phyloP scores from a whole-genome alignment of 2,888 invertebrate species.

The Horisme vitalbata region DNA sequence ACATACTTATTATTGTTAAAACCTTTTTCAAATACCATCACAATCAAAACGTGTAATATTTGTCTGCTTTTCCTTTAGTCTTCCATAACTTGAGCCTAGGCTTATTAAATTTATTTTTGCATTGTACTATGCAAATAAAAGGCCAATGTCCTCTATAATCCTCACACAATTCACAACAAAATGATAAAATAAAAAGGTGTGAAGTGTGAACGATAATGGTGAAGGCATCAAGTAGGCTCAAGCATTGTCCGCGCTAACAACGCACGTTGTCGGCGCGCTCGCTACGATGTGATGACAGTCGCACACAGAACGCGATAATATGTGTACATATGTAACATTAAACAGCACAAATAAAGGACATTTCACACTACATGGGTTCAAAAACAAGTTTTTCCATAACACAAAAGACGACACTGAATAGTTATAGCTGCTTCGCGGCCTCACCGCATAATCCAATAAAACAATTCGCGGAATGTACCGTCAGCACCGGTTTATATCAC shows the following conservation, averaged over 20 bases:
- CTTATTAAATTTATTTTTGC: slow-evolving; percentile 1
- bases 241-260: slow-evolving; percentile 70
- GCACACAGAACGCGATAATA: slow-evolving; percentile 73
- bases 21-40: no score
- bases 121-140: slow-evolving; percentile 14
- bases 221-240: slow-evolving; percentile 49
- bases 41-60: no score
- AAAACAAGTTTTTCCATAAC: slow-evolving; percentile 84
- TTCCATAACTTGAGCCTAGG: no score
- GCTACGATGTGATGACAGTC: slow-evolving; percentile 62
- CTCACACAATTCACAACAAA: slow-evolving; percentile 21
- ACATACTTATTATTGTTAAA: neutral
- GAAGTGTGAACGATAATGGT: slow-evolving; percentile 45
- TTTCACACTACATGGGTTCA: slow-evolving; percentile 83
- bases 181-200: slow-evolving; percentile 30
- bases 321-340: slow-evolving; percentile 84
- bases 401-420: slow-evolving; percentile 83
- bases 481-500: slow-evolving; percentile 48
- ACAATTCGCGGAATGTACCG: slow-evolving; percentile 80
- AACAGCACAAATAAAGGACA: slow-evolving; percentile 82
- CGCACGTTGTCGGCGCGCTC: slow-evolving; percentile 46
- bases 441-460: slow-evolving; percentile 82
- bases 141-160: slow-evolving; percentile 11
- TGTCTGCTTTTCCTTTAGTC: no score
- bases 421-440: slow-evolving; percentile 82